Evolutionary conservation across 2,888 invertebrate genomes (phyloP).

Genomic region (Folsomia manolachei): DNA sequence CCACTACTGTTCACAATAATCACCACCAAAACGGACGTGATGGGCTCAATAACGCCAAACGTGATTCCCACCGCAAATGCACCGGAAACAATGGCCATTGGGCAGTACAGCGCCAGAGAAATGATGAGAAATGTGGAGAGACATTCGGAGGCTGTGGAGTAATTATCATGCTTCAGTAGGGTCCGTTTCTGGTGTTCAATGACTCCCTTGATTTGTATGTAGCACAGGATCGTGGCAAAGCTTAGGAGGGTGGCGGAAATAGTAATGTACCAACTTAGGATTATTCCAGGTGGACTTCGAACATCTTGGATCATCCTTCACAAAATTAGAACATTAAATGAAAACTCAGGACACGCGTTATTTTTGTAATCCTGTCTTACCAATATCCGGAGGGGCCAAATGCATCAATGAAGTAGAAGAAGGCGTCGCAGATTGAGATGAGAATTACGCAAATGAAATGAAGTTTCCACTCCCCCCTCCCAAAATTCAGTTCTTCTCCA

Average conservation of each 20-base stretch:
- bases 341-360: not conserved
- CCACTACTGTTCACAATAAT: slow-evolving; percentile 24
- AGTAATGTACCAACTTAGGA: slow-evolving; percentile 9
- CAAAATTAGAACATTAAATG: not conserved
- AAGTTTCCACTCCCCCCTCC: slow-evolving; percentile 30
- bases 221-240: slow-evolving; percentile 19
- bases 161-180: not conserved
- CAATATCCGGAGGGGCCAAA: slow-evolving; percentile 32
- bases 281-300: not conserved
- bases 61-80: slow-evolving; percentile 1
- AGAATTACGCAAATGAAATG: slow-evolving; percentile 9
- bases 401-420: slow-evolving; percentile 16
- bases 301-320: slow-evolving; percentile 23
- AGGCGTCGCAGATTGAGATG: not conserved
- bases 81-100: slow-evolving; percentile 22
- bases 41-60: slow-evolving; percentile 17
- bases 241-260: slow-evolving; percentile 13
- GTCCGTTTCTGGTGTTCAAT: slow-evolving; percentile 6
- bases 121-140: slow-evolving; percentile 27
- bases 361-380: not conserved
- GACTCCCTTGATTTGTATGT: slow-evolving; percentile 14
- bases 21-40: slow-evolving; percentile 11
- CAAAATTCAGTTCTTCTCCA: slow-evolving; percentile 11
- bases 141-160: slow-evolving; percentile 23
- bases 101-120: slow-evolving; percentile 22